Base-by-base conservation (phyloP, 2,888 invertebrate genomes). In the Phasia obesa region DNA sequence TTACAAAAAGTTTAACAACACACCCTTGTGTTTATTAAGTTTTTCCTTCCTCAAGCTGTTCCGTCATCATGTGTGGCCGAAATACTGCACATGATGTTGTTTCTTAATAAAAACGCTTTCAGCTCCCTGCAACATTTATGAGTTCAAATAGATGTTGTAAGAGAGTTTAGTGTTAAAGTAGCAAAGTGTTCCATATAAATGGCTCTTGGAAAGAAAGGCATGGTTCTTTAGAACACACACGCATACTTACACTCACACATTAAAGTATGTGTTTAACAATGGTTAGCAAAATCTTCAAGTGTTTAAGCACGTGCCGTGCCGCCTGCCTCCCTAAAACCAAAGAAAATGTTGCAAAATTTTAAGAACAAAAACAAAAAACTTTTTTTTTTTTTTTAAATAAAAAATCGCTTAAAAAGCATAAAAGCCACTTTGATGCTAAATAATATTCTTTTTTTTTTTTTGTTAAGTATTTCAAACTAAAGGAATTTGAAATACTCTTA, bases 301-400 rank as follows among this genome's bases (percentile, higher is more conserved):
- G 65, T 79, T 81, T 83, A 69, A 84, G 84, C 85, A 84, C 85
- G 85, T 84, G 85, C 85, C 85, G 84, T 84, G 85, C n/a, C n/a
- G n/a, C 85, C 85, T 60, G 71, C 74, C 81, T 77, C 74, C 57
- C 77, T 62, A 71, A 77, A 64, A 60, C 42, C 49, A 60, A 81
- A 80, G 59, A 55, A 71, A 53, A 64, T 84, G 64, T 59, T 73
- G 57, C 71, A 77, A 42, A 35, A 60, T 23, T 74, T 57, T 23
- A 35, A 74, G 23, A 47, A 53, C 42, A 53, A 76, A 60, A 57
- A 74, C 27, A n/a, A 71, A 21, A 23, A 47, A 44, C 21, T 59
- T 69, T 51, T 53, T 76, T 53, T n/a, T n/a, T n/a, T n/a, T n/a
- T n/a, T n/a, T n/a, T n/a, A 44, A 51, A 47, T 59, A 76, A 51